Evolutionary conservation across 2,888 invertebrate species (phyloP).

Genomic region (Diachrysia chrysitis): DNA sequence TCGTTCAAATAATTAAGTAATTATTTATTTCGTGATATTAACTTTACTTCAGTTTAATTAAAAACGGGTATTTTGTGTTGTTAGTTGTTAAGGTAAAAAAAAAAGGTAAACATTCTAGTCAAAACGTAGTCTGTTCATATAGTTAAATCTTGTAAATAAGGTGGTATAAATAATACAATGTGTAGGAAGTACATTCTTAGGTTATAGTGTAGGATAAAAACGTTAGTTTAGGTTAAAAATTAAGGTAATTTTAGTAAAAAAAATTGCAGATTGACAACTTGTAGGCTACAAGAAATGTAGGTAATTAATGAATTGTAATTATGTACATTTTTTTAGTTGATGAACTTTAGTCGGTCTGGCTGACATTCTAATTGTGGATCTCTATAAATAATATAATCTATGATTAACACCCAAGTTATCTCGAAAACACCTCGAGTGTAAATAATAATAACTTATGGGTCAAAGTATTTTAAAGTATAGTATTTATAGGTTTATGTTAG

Average conservation of each 20-base stretch:
- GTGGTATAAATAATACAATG: not conserved
- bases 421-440: not conserved
- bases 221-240: not conserved
- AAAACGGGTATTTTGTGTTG: slow-evolving; percentile 1
- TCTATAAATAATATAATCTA: too few relatives aligned
- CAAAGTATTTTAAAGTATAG: not conserved
- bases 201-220: not conserved
- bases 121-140: not conserved
- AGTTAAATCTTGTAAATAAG: not conserved
- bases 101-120: not conserved
- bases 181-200: not conserved
- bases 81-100: not conserved
- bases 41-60: not conserved
- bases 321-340: slow-evolving; percentile 4
- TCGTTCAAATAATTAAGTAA: not conserved
- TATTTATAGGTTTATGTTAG: not conserved
- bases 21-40: not conserved
- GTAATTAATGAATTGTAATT: slow-evolving; percentile 1
- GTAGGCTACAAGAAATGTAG: slow-evolving; percentile 4
- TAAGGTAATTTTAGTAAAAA: not conserved
- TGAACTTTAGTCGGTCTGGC: not conserved
- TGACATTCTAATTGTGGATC: too few relatives aligned
- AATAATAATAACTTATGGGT: not conserved
- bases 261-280: slow-evolving; percentile 4
- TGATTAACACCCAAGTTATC: not conserved